Conservation (phyloP, 2,113 vertebrate species). For the Dipodomys merriami region DNA sequence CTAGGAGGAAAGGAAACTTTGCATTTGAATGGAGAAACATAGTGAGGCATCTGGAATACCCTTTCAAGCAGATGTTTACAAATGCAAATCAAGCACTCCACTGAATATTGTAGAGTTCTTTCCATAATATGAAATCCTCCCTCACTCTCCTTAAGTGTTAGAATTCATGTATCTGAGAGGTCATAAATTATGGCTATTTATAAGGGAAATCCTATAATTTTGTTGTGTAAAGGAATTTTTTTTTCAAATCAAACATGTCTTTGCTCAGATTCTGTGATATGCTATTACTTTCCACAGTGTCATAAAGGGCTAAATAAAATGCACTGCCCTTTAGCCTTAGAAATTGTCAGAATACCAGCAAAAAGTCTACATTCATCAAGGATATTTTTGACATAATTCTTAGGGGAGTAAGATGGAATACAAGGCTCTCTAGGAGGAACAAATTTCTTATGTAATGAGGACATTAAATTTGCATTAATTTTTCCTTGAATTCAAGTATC, state of each 20-base stretch:
- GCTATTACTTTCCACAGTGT: background rate
- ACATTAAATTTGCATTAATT: background rate
- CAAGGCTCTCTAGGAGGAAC: slow-evolving; percentile 23
- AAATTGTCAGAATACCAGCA: slow-evolving; percentile 45
- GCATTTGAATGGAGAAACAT: background rate
- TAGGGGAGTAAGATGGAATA: background rate
- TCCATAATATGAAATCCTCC: background rate
- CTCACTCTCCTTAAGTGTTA: background rate
- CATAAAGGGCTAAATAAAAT: background rate
- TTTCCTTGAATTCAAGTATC: slow-evolving; percentile 32
- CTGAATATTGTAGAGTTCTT: background rate
- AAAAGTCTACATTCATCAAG: slow-evolving; percentile 52
- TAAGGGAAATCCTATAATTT: background rate
- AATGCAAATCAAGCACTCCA: background rate
- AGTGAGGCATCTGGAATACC: background rate
- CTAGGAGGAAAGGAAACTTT: background rate
- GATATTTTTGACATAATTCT: slow-evolving; percentile 46
- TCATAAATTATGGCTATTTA: background rate
- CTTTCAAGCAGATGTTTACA: background rate
- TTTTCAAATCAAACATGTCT: background rate
- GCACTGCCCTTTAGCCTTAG: background rate
- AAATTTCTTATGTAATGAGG: background rate
- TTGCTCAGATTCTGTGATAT: background rate
- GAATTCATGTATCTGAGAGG: background rate
- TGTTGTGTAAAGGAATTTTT: background rate